Evolutionary conservation across 2,797 vertebrate species (phyloP), one percentile per base, ranked within the genome.

Genomic region (Oryzias sinensis): DNA sequence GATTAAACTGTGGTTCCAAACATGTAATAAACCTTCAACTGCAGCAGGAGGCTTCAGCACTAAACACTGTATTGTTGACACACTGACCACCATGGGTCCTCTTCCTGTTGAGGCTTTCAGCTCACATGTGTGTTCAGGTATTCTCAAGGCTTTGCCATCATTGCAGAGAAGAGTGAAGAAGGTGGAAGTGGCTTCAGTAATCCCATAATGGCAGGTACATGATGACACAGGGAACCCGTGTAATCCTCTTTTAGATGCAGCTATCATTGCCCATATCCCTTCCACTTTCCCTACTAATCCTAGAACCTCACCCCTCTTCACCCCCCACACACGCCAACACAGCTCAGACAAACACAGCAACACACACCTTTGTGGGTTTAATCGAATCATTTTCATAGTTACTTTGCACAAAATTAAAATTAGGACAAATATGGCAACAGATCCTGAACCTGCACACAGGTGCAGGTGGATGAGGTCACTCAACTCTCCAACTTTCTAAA

Each of bases 231-330:
- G 77, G 65, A 86, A 85, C 72, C 71, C 50, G 17, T 88, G 87
- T 90, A 90, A 91, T 91, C 89, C 86, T 87, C 86, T 89, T 90
- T 90, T 68, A 84, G 80, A 87, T 87, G 74, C 82, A 83, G 81
- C 84, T 81, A 87, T 84, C 84, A 76, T 69, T 80, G 83, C 78
- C 80, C 68, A 74, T 64, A 64, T 50, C 57, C 22, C 71, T 65
- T 49, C 72, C 76, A 84, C 82, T 86, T 86, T 87, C 74, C 81
- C 74, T 86, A 73, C 76, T 84, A 82, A 85, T 82, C 84, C 77
- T 67, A 71, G 67, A 65, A 52, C 27, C 40, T 33, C 29, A 20
- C 27, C 17, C 43, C 56, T 2, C 9, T 0, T n/a, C 17, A 40
- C 27, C 40, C 13, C 25, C 15, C 24, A 13, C 24, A 14, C 14